Evolutionary conservation across 1,140 invertebrate genomes (phyloP).

Genomic region (Aradophagus sp.): DNA sequence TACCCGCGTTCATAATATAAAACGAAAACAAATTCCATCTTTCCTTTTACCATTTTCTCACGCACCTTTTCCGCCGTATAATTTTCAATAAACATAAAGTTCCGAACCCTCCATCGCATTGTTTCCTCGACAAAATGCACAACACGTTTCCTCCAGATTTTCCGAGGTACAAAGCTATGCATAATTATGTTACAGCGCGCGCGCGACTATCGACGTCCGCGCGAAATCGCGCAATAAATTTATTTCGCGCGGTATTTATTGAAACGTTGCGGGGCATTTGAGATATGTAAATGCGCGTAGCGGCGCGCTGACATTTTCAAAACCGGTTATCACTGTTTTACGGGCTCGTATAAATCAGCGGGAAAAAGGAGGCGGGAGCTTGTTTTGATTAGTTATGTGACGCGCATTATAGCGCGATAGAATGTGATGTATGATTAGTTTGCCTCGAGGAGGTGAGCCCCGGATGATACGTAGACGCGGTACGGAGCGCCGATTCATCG

Average conservation of each 20-base stretch:
- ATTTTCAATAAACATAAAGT: too few relatives aligned
- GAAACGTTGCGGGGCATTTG: slow-evolving; percentile 27
- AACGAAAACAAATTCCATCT: too few relatives aligned
- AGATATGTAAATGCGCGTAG: slow-evolving; percentile 39
- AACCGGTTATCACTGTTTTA: slow-evolving; percentile 46
- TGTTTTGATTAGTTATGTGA: slow-evolving; percentile 59
- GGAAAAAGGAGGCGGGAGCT: slow-evolving; percentile 41
- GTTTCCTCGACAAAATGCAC: too few relatives aligned
- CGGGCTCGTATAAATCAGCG: slow-evolving; percentile 38
- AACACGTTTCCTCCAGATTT: too few relatives aligned
- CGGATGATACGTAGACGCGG: slow-evolving; percentile 32
- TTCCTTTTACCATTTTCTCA: too few relatives aligned
- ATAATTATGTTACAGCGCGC: slow-evolving; percentile 24
- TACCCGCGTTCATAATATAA: too few relatives aligned
- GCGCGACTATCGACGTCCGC: slow-evolving; percentile 36
- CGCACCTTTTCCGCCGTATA: too few relatives aligned
- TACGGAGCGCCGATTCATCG: slow-evolving; percentile 33
- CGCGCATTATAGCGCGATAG: slow-evolving; percentile 38
- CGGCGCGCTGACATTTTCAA: slow-evolving; percentile 35
- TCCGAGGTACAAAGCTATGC: slow-evolving; percentile 14
- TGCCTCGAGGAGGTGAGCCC: slow-evolving; percentile 41
- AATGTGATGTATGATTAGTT: slow-evolving; percentile 57
- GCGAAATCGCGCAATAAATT: slow-evolving; percentile 38
- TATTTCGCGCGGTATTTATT: slow-evolving; percentile 34
- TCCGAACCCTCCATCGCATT: too few relatives aligned